Evolutionary conservation across 2,113 vertebrate genomes (phyloP).

Genomic region (Diadophis punctatus): DNA sequence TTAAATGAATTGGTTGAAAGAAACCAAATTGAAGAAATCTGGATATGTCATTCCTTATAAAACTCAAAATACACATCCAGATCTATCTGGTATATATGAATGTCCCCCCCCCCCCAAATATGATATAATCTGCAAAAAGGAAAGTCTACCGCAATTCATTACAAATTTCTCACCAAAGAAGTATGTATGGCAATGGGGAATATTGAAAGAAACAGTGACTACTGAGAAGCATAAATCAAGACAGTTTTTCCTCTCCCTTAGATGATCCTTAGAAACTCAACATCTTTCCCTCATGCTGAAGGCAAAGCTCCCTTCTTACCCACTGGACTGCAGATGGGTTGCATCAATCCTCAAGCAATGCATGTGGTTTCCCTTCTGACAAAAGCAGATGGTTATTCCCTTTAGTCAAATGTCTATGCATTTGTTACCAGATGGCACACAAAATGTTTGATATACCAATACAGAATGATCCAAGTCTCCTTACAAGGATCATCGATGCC

Average conservation of each 20-base stretch:
- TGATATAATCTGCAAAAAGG: neutral
- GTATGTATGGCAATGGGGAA: no score
- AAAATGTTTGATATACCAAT: conserved; percentile 8
- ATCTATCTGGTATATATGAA: neutral
- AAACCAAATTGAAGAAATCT: neutral
- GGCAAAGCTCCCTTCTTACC: conserved; percentile 31
- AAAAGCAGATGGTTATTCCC: conserved; percentile 62
- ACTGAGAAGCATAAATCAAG: conserved; percentile 11
- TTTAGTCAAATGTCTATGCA: conserved; percentile 34
- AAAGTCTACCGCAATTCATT: no score
- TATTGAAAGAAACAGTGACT: neutral
- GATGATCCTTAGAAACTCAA: conserved; percentile 13
- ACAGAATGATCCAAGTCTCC: neutral
- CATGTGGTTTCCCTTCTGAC: conserved; percentile 53
- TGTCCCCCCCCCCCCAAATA: neutral
- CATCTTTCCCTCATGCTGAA: neutral
- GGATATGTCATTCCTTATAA: neutral
- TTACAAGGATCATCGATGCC: neutral
- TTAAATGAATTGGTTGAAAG: neutral
- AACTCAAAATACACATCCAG: neutral
- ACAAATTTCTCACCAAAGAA: neutral
- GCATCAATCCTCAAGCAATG: conserved; percentile 43
- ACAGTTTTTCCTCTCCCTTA: conserved; percentile 45
- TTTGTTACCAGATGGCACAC: conserved; percentile 48
- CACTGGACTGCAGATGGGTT: conserved; percentile 51